A percentile compares a stretch with the other conserved stretches of the same genome.
These are phyloP conservation scores for Andricus quercusramuli DNA, from an alignment of 2,888 invertebrate species.

Conservation along the genomic window DNA sequence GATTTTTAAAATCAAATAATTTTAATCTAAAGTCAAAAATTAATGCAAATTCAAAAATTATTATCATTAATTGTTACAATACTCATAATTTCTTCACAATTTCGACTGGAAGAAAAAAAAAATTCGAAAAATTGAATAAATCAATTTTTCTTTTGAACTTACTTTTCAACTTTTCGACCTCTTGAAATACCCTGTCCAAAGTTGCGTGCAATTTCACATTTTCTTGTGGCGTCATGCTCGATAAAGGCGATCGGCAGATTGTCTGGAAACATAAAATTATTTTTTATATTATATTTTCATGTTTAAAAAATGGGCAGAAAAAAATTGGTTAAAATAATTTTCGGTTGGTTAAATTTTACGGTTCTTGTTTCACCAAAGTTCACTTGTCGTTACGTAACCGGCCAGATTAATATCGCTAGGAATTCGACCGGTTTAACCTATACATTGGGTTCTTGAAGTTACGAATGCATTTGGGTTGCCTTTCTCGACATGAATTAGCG, in stretches of 20 bases:
- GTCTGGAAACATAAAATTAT: constrained; percentile 61
- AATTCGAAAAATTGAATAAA: too few species aligned
- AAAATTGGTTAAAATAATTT: background rate
- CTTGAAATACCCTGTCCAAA: constrained; percentile 76
- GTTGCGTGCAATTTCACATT: constrained; percentile 72
- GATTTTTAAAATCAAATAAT: too few species aligned
- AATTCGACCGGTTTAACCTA: background rate
- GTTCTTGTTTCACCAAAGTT: background rate
- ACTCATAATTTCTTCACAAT: too few species aligned
- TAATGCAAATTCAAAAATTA: too few species aligned
- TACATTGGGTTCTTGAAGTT: background rate
- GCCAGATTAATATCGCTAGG: background rate
- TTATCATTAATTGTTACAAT: background rate
- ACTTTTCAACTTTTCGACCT: constrained; percentile 78
- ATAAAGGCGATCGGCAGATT: constrained; percentile 71
- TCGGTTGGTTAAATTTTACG: background rate
- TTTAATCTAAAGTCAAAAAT: too few species aligned
- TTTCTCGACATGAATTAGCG: background rate
- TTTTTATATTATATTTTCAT: too few species aligned
- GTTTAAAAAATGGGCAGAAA: background rate
- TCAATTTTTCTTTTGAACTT: constrained; percentile 55
- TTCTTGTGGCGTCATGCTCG: constrained; percentile 67
- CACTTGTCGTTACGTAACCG: background rate
- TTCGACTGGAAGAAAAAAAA: too few species aligned
- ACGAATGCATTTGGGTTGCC: background rate